Evolutionary conservation across 2,797 vertebrate species (phyloP), one percentile per base, ranked within the genome.

Genomic region (Mormyrus hasselquistii): DNA sequence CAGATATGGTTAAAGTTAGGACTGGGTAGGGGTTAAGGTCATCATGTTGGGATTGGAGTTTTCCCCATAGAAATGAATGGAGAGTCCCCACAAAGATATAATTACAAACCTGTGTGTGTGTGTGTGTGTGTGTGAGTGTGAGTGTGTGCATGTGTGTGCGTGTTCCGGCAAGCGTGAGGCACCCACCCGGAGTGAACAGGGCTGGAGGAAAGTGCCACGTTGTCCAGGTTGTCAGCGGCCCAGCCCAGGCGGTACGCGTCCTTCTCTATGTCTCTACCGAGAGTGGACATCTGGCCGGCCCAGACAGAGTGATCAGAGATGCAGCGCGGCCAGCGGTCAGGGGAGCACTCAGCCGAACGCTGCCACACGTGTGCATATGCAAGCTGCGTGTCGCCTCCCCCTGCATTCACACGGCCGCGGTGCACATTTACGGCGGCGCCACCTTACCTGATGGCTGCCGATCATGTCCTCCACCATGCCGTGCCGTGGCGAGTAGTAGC

Each of bases 141-240:
- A 14, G 55, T 65, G 87, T 22, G 41, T 59, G 82, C 10, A 50
- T 50, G 47, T 2, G 4, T 87, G 12, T 7, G 41, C 4, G 41
- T 19, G 29, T 41, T 1, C 88, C 1, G 87, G 57, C 86, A 25
- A 1, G 34, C 34, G 7, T 49, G 19, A 14, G 73, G 88, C 88
- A 96, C 97, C 93, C 93, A 99, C 99, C 99, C 98, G 82, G 99
- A 99, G 94, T 99, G 98, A 92, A 98, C 95, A 88, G 98, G 98
- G 90, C 98, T 99, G 90, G 97, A 98, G 90, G 98, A 98, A 92
- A 99, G 95, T 83, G 97, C 97, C 91, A 99, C 95, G 1, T 99
- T 99, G 95, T 99, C 99, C 95, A 99, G 93, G 92, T 98, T 97
- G 90, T 99, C 99, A 47, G 96, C 96, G 89, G 97, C 97, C 98